Evolutionary conservation across 1,140 invertebrate genomes (phyloP).

Genomic region (Triops longicaudatus): DNA sequence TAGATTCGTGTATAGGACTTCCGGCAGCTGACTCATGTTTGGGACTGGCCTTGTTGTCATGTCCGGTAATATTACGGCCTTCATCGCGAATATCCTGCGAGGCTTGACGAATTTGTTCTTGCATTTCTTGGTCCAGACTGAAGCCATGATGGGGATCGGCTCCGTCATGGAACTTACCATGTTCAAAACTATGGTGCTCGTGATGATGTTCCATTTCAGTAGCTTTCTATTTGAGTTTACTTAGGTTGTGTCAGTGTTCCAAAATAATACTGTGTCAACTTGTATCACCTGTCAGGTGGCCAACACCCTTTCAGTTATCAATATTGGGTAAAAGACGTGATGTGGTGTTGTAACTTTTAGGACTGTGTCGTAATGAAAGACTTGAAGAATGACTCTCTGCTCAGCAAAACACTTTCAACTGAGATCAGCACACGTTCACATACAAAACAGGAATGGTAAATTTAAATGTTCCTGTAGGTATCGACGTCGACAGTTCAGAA

Average conservation of each 20-base stretch:
- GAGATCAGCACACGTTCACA: neutral
- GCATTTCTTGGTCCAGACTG: constrained; percentile 13
- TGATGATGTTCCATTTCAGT: neutral
- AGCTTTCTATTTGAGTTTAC: no score
- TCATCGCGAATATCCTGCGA: constrained; percentile 13
- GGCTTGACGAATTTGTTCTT: constrained; percentile 18
- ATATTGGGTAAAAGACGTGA: neutral
- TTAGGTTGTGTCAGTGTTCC: no score
- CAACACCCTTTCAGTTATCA: constrained; percentile 8
- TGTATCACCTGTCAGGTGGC: neutral
- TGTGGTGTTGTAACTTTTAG: neutral
- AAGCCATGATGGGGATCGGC: constrained; percentile 18
- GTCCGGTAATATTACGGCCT: neutral
- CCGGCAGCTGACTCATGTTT: neutral
- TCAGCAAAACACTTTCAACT: neutral
- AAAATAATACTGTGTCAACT: no score
- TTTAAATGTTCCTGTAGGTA: neutral
- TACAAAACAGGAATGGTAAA: constrained; percentile 4
- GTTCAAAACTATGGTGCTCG: neutral
- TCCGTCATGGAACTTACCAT: constrained; percentile 1
- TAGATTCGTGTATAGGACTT: neutral
- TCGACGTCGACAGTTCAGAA: constrained; percentile 1
- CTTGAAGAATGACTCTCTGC: neutral
- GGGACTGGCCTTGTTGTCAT: neutral
- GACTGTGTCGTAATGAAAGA: neutral